Evolutionary conservation across 2,888 invertebrate species (phyloP), one percentile per base, ranked within the genome.

Genomic region (Drosophila meridiana): DNA sequence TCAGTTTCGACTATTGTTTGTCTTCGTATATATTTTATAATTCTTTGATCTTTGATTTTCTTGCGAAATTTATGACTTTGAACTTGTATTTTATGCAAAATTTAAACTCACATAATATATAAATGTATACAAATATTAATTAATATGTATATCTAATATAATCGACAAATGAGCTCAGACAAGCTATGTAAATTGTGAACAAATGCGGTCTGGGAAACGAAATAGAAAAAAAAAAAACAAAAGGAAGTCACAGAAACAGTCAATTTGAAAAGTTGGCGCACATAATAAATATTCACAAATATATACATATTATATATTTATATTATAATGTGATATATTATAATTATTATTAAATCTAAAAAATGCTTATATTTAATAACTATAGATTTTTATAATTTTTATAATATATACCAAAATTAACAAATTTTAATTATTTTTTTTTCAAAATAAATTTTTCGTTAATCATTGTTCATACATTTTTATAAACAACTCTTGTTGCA

Each of bases 141-240:
- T 20, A 32, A 32, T 34, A 47, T 45, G 11, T 64, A 40, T 72
- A 65, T 66, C 58, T 61, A 52, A 73, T 75, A 52, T 65, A 66
- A 75, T 70, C 73, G 43, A 74, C 59, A 64, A 76, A 70, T 64
- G 42, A 67, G 62, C 72, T 53, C 57, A 81, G 86, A 86, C 84
- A 69, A 50, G 84, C 76, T 84, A 86, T 84, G 87, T 84, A 76
- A 86, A 84, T 84, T 28, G 62, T 50, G 66, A 50, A 42, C 64
- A 62, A 59, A 57, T 59, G 42, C 60, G 30, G 59, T 59, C 14
- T 59, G 34, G 66, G 55, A 55, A 52, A 20, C 28, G 42, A 36
- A 74, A 74, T 68, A 52, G 42, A 38, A 32, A 13, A 38, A 26
- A 56, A 32, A 20, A 26, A 59, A 71, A 65, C 45, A 64, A 53